Percentiles rank a stretch among this genome's conserved stretches.
Conservation (phyloP, 2,797 vertebrate species). For the Pampus argenteus region DNA sequence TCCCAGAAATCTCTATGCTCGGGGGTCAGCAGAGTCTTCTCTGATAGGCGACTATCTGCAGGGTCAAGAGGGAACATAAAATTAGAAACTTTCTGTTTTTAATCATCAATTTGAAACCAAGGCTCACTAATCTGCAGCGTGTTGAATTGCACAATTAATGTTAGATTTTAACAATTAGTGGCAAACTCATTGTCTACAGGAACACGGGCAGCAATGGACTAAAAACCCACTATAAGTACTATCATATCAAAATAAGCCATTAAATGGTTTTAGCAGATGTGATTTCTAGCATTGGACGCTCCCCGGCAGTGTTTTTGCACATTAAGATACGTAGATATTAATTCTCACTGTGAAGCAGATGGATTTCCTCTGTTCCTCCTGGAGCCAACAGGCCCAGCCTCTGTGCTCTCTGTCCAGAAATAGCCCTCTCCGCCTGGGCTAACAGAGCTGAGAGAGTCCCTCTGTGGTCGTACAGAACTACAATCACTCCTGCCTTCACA, state of each 20-base stretch:
- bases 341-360: constrained; percentile 84
- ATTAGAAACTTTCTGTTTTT: background rate
- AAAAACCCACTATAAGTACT: background rate
- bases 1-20: constrained; percentile 89
- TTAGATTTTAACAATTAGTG: constrained; percentile 6
- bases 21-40: constrained; percentile 80
- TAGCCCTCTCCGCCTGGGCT: constrained; percentile 76
- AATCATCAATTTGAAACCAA: background rate
- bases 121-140: background rate
- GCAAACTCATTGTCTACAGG: background rate
- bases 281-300: background rate
- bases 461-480: constrained; percentile 86
- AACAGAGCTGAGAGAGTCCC: constrained; percentile 85
- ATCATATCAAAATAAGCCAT: constrained; percentile 15
- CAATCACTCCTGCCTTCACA: constrained; percentile 75
- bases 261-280: constrained; percentile 40
- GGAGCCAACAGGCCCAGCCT: constrained; percentile 87
- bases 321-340: constrained; percentile 10
- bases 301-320: constrained; percentile 8
- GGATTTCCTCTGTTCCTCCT: constrained; percentile 86
- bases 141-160: background rate
- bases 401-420: constrained; percentile 78
- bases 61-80: background rate
- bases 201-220: background rate
- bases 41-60: constrained; percentile 82